A percentile compares a stretch with the other conserved stretches of the same genome.
Evolutionary conservation across 2,797 vertebrate species (phyloP).

Genomic region (Esox lucius): DNA sequence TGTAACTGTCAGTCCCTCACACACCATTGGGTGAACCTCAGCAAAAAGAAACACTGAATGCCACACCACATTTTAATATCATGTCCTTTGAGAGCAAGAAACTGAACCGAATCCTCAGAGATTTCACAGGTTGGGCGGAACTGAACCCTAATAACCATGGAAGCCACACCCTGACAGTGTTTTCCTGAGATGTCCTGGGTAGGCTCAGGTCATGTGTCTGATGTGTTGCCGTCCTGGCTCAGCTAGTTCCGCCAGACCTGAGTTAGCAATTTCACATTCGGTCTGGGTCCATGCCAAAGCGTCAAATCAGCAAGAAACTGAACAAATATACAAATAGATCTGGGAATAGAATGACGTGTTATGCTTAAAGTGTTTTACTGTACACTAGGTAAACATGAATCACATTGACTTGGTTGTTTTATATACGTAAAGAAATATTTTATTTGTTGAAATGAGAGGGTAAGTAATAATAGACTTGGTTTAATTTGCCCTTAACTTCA

Average conservation of each 20-base stretch:
- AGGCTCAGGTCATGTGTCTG: slow-evolving; percentile 42
- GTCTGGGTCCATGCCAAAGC: slow-evolving; percentile 32
- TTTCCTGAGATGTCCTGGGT: slow-evolving; percentile 30
- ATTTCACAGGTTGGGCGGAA: not conserved
- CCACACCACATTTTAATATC: not conserved
- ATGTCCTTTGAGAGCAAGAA: not conserved
- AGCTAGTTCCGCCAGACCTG: slow-evolving; percentile 24
- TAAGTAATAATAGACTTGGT: slow-evolving; percentile 6
- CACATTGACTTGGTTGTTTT: slow-evolving; percentile 1
- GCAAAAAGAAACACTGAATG: not conserved
- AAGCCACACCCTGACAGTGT: not conserved
- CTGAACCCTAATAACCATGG: not conserved
- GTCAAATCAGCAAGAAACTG: slow-evolving; percentile 14
- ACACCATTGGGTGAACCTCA: not conserved
- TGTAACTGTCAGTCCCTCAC: not conserved
- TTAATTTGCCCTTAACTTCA: not conserved
- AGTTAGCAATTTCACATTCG: slow-evolving; percentile 28
- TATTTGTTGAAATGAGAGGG: not conserved
- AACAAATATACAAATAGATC: slow-evolving; percentile 1
- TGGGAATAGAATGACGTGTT: slow-evolving; percentile 7
- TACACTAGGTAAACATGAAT: slow-evolving; percentile 9
- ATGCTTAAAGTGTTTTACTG: slow-evolving; percentile 25
- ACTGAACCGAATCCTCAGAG: not conserved
- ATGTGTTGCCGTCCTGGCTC: slow-evolving; percentile 23
- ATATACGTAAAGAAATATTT: not conserved